phyloP scores from a whole-genome alignment of 2,888 invertebrate genomes.

The Zygogramma bicolorata region DNA sequence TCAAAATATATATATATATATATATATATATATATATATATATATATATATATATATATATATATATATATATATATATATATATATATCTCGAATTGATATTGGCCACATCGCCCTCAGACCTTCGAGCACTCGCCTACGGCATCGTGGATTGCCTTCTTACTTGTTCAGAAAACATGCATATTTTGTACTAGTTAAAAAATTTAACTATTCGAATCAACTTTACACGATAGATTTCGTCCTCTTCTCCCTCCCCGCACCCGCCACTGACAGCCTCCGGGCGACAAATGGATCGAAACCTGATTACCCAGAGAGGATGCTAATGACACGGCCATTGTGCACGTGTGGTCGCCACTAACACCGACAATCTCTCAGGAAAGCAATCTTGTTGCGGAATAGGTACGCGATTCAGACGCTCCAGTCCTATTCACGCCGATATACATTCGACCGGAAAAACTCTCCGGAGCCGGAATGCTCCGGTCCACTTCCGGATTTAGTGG shows the following conservation, averaged over 20 bases:
- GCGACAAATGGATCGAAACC: conserved; percentile 45
- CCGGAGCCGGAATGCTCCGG: background rate
- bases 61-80: too few species aligned
- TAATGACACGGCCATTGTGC: conserved; percentile 41
- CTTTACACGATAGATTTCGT: background rate
- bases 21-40: too few species aligned
- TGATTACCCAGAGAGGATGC: conserved; percentile 47
- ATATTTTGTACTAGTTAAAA: too few species aligned
- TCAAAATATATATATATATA: too few species aligned
- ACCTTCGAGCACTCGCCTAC: too few species aligned
- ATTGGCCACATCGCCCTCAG: too few species aligned
- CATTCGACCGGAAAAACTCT: background rate
- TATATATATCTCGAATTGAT: too few species aligned
- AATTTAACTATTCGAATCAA: too few species aligned
- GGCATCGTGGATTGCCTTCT: too few species aligned
- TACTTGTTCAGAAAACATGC: too few species aligned
- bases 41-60: too few species aligned
- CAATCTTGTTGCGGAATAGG: background rate
- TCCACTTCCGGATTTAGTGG: background rate
- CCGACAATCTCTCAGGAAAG: background rate
- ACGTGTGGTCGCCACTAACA: conserved; percentile 32
- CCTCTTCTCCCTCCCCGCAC: background rate
- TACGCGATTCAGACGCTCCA: background rate
- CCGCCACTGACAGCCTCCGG: background rate
- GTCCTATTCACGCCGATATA: background rate